A percentile compares a stretch with the other conserved stretches of the same genome.
These are phyloP conservation scores for Poecilobothrus nobilitatus DNA, from an alignment of 2,888 invertebrate genomes.

Conservation along the genomic window DNA sequence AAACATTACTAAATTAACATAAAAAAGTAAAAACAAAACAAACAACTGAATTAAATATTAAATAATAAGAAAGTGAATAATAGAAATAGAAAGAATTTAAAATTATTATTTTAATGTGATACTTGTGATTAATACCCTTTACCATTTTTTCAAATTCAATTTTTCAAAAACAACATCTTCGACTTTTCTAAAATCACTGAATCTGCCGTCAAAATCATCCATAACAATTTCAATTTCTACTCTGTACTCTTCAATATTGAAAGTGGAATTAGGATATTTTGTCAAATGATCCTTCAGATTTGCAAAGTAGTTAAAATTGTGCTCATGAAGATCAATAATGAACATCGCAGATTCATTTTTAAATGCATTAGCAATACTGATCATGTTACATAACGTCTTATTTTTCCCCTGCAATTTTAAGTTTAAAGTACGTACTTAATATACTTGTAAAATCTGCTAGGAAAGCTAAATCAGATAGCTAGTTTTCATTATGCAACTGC, in stretches of 20 bases:
- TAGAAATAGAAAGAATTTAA: too few species aligned
- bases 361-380: conserved; percentile 9
- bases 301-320: background rate
- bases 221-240: background rate
- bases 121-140: too few species aligned
- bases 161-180: background rate
- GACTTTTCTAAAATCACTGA: too few species aligned
- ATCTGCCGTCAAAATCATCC: background rate
- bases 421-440: conserved; percentile 13
- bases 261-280: background rate
- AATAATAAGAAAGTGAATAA: too few species aligned
- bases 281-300: background rate
- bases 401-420: conserved; percentile 12
- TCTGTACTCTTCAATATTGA: background rate
- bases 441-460: conserved; percentile 11
- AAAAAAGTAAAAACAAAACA: too few species aligned
- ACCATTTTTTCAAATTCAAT: too few species aligned
- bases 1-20: too few species aligned
- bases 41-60: too few species aligned
- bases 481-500: background rate
- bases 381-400: conserved; percentile 7
- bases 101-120: too few species aligned
- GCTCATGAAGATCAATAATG: background rate
- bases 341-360: conserved; percentile 7
- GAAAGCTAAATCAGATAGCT: conserved; percentile 9